Evolutionary conservation across 2,113 vertebrate genomes (phyloP), one percentile per base, ranked within the genome.

Genomic region (Serilophus lunatus): DNA sequence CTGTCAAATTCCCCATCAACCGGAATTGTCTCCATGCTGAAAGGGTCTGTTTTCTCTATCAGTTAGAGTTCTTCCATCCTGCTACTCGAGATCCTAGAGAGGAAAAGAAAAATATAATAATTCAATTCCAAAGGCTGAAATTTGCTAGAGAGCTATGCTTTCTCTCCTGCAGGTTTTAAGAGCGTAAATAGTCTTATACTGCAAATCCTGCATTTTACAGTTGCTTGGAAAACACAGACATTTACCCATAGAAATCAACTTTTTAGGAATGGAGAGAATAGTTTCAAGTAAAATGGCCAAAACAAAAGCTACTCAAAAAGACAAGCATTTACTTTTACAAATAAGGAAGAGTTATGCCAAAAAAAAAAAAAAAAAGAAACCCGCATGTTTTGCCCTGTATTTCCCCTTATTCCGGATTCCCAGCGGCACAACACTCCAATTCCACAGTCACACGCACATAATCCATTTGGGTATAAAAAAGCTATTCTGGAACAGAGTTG

Each of bases 1-100:
- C 92, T 97, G 50, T 98, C 98, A 78, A 95, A 84, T 45, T 98
- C 98, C 93, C 93, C 96, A 29, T 98, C 98, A 93, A 74, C 53
- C 2, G 71, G 88, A 90, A 86, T 1, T 2, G 91, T 85, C 90
- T 98, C 98, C 98, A 98, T 98, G 90, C 88, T 97, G 97, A 94
- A 96, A 96, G 70, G 88, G 57, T 17, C 44, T 11, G 81, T n/a
- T 64, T 78, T 92, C 64, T 80, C 66, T 44, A 18, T 81, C 90
- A 80, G 40, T 95, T 80, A 98, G 60, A 93, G 44, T n/a, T 88
- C 63, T 91, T 95, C 90, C 98, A 98, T 98, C n/a, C 86, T 97
- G 65, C 72, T 92, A 75, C 75, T 59, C 0, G 4, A 86, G 65
- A 90, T 69, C 86, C 98, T 98, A 76, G 8, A 82, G 44, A 17